These are phyloP conservation scores for Laticauda colubrina DNA, from an alignment of 2,113 vertebrate genomes.

Conservation along the genomic window DNA sequence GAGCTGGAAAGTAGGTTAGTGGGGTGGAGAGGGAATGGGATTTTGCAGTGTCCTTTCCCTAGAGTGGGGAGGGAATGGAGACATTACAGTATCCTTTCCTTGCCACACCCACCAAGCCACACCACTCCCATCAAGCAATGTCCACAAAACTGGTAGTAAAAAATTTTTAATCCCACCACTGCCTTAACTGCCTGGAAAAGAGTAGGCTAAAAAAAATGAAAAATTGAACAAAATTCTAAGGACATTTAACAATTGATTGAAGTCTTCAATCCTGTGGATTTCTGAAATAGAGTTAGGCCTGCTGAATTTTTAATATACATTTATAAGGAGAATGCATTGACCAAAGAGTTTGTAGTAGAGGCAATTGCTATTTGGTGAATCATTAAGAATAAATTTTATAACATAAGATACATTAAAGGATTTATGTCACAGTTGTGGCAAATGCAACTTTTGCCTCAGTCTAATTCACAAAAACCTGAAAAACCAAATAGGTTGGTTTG, in stretches of 20 bases:
- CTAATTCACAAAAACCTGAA: not conserved
- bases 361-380: not conserved
- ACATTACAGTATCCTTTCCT: too few relatives aligned
- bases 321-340: not conserved
- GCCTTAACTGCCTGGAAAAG: not conserved
- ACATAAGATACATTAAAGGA: not conserved
- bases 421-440: not conserved
- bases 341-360: not conserved
- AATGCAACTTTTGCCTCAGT: not conserved
- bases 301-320: not conserved
- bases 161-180: too few relatives aligned
- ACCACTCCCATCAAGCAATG: too few relatives aligned
- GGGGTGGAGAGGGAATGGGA: too few relatives aligned
- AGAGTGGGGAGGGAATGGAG: too few relatives aligned
- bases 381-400: not conserved
- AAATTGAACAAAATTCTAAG: not conserved
- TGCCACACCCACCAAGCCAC: too few relatives aligned
- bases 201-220: not conserved
- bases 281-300: not conserved
- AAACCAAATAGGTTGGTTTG: not conserved
- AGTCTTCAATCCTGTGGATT: not conserved
- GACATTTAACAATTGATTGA: not conserved
- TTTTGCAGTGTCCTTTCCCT: too few relatives aligned
- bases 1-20: too few relatives aligned
- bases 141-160: too few relatives aligned